Evolutionary conservation across 2,113 vertebrate genomes (phyloP).

Genomic region (Edolisoma coerulescens): DNA sequence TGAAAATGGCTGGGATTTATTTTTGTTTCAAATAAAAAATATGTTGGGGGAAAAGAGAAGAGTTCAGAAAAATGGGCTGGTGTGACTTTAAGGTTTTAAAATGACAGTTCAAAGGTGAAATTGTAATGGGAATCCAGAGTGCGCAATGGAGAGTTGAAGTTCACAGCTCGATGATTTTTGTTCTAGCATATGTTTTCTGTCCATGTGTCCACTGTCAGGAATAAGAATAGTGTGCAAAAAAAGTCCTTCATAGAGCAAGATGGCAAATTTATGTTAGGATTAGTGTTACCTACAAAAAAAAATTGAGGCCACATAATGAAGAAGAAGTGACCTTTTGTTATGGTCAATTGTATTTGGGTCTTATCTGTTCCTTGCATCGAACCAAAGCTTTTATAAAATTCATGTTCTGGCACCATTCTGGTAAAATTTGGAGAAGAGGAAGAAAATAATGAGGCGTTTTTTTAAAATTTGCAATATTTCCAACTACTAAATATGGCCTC

Average conservation of each 20-base stretch:
- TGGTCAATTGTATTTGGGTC: background rate
- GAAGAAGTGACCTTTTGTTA: background rate
- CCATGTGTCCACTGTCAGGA: background rate
- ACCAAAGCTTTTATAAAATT: background rate
- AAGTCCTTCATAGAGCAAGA: background rate
- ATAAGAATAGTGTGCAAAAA: background rate
- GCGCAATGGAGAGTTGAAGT: fast-evolving
- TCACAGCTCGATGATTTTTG: background rate
- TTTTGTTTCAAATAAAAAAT: background rate
- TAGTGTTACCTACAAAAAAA: background rate
- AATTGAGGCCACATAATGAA: background rate
- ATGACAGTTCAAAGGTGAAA: background rate
- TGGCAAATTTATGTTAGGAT: background rate
- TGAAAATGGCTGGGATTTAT: background rate
- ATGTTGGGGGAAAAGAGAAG: background rate
- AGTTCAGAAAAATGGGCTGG: background rate
- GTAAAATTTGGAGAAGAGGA: background rate
- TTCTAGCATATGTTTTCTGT: background rate
- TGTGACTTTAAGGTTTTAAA: background rate
- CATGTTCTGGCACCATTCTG: background rate
- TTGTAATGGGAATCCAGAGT: background rate
- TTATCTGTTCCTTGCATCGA: background rate
- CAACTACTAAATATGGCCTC: background rate
- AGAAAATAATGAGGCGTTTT: background rate
- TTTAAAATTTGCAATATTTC: background rate